Base-by-base conservation (phyloP, 2,888 invertebrate genomes). In the Caenorhabditis afra region DNA sequence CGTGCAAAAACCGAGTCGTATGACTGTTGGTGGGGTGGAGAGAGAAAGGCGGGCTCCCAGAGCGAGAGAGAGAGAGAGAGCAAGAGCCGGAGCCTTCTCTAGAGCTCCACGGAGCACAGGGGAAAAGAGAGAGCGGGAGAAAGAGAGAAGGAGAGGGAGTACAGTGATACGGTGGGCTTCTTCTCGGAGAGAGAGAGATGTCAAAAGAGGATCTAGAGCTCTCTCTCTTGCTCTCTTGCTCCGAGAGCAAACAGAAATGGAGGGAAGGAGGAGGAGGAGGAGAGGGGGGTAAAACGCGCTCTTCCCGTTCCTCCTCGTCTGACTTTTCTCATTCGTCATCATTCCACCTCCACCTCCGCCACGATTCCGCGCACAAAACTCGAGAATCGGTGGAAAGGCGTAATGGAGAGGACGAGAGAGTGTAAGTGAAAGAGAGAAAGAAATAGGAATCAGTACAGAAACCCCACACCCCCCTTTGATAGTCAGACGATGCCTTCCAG, bases 181-280 rank as follows among this genome's bases (percentile, higher is more conserved):
- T 66, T 47, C 22, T 16, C 55, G 12, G 50, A 10, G 50, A n/a
- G n/a, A 41, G 68, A 50, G 53, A 29, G 52, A 68, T 68, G 59
- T 68, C 68, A 61, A 68, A 68, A 68, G 68, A 68, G 59, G 68
- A 68, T 68, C 58, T 68, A 61, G 68, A 52, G 59, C 67, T n/a
- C n/a, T n/a, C n/a, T n/a, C n/a, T n/a, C n/a, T n/a, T n/a, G n/a
- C n/a, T n/a, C n/a, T n/a, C n/a, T n/a, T n/a, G 29, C 29, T 29
- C 29, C 29, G 7, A 29, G 29, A 29, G 29, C 29, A 29, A 29
- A 29, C 29, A 29, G 3, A 7, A 29, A 7, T 29, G 29, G 55
- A n/a, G 14, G 11, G 23, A 41, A 11, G 16, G 47, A 14, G 12
- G 57, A 50, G 41, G 37, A 68, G 49, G 55, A 67, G 47, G 47